Base-by-base conservation (phyloP, 53 echinoderm and acorn worm species). In the Zoroaster sp. region DNA sequence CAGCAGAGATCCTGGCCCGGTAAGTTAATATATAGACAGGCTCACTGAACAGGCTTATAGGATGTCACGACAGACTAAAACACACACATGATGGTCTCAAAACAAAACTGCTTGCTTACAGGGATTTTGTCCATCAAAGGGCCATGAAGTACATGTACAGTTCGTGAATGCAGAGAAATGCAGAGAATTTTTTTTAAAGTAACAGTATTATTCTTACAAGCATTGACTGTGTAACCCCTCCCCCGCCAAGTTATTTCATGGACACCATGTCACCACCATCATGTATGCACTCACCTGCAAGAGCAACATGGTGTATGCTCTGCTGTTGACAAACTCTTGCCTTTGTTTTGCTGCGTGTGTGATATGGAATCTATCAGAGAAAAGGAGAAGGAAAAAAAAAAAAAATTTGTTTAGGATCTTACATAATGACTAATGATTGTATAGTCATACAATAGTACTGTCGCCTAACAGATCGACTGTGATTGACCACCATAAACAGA, bases 271-370 rank as follows among this genome's bases (percentile, higher is more conserved):
- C 7, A 34, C 53, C 32, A n/a, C 11, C 20, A 12, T 12, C n/a
- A 74, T 9, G 28, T 25, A 20, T 9, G 9, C 35, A 47, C 85
- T 85, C 71, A 85, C 85, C 85, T 85, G 85, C 69, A 20, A 52
- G 85, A 85, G 85, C 71, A 17, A 85, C 85, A 85, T 85, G 69
- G 5, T 83, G 83, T 32, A 70, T 70, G 70, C 37, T 85, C 52
- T 85, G 85, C n/a, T 71, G 47, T 71, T 85, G 85, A 69, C 85
- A 85, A 85, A 47, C 52, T 47, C 71, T 69, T 44, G 85, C 85
- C 52, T 85, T 85, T 47, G 85, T 85, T 37, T 85, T 85, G 12
- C 85, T 85, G 35, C 85, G 72, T 49, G 85, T 85, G 35, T 71
- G 85, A 70, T 85, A 85, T 47, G 85, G 85, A 35, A 85, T 52